phyloP scores from a whole-genome alignment of 2,888 invertebrate genomes.

The Pristionchus arcanus region DNA sequence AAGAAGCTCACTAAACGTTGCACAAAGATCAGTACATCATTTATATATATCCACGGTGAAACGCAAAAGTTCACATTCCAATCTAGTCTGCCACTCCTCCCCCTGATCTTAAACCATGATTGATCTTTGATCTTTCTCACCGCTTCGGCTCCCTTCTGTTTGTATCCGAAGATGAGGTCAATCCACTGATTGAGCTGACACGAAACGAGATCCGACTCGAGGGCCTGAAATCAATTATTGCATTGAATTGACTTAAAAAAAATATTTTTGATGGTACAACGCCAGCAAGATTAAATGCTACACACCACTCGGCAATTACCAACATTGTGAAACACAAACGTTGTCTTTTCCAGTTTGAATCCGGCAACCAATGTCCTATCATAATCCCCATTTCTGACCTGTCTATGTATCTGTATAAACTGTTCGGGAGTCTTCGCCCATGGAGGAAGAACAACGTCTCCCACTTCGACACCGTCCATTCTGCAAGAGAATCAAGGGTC shows the following conservation, averaged over 20 bases:
- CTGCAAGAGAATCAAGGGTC: conserved; percentile 90
- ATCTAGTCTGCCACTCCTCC: too few species aligned
- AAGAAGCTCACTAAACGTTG: too few species aligned
- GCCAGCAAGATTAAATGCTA: background rate
- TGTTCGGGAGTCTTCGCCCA: conserved; percentile 97
- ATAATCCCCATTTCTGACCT: conserved; percentile 79
- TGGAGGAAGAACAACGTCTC: conserved; percentile 93
- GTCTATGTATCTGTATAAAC: conserved; percentile 96
- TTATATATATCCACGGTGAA: too few species aligned
- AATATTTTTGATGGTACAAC: background rate
- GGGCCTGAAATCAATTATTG: conserved; percentile 84
- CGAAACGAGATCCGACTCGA: conserved; percentile 99
- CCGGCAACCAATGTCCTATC: background rate
- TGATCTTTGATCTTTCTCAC: conserved; percentile 58
- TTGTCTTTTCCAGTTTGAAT: background rate
- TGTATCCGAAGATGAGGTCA: conserved; percentile 98
- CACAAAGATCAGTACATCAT: too few species aligned
- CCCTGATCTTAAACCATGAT: background rate
- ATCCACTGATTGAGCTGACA: conserved; percentile 99
- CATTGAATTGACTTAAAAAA: background rate
- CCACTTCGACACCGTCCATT: conserved; percentile 95
- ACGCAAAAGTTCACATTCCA: too few species aligned
- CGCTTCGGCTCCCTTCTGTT: conserved; percentile 89
- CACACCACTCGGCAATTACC: background rate
- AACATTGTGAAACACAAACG: background rate